Evolutionary conservation across 1,140 invertebrate genomes (phyloP).

Genomic region (Panagrolaimus sp.): DNA sequence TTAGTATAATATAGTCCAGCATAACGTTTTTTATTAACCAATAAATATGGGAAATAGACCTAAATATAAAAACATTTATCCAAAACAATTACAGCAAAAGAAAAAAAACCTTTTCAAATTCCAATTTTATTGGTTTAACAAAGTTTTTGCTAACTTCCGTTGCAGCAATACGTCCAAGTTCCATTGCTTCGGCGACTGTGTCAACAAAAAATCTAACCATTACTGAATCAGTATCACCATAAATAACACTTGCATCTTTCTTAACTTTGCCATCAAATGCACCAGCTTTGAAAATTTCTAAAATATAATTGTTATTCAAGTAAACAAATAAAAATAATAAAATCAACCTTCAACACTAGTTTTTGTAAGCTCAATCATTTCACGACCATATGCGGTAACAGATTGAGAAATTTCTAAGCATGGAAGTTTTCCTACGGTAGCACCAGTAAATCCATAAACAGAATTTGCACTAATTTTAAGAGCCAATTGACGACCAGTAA

Average conservation of each 20-base stretch:
- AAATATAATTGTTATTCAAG: not conserved
- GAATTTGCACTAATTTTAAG: constrained; percentile 99
- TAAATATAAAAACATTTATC: constrained; percentile 58
- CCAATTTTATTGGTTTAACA: constrained; percentile 89
- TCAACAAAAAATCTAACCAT: constrained; percentile 98
- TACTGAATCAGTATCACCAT: constrained; percentile 98
- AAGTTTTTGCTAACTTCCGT: constrained; percentile 84
- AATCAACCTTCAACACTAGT: constrained; percentile 78
- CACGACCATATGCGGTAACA: constrained; percentile 92
- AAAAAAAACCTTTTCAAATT: constrained; percentile 85
- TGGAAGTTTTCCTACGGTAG: constrained; percentile 94
- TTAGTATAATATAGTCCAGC: constrained; percentile 88
- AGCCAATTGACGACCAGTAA: constrained; percentile 73
- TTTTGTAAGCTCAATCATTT: constrained; percentile 97
- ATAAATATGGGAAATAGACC: constrained; percentile 93
- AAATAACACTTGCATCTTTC: constrained; percentile 69
- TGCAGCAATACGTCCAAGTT: constrained; percentile 86
- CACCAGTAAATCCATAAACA: constrained; percentile 98
- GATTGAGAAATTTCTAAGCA: constrained; percentile 97
- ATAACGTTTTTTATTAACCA: constrained; percentile 98
- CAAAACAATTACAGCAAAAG: not conserved
- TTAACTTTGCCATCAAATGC: constrained; percentile 13
- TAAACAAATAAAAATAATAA: no score
- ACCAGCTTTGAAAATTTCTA: constrained; percentile 16
- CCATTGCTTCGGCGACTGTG: constrained; percentile 86